These are phyloP conservation scores for Amblyopsis rosae DNA, from an alignment of 2,113 vertebrate genomes.

Conservation along the genomic window DNA sequence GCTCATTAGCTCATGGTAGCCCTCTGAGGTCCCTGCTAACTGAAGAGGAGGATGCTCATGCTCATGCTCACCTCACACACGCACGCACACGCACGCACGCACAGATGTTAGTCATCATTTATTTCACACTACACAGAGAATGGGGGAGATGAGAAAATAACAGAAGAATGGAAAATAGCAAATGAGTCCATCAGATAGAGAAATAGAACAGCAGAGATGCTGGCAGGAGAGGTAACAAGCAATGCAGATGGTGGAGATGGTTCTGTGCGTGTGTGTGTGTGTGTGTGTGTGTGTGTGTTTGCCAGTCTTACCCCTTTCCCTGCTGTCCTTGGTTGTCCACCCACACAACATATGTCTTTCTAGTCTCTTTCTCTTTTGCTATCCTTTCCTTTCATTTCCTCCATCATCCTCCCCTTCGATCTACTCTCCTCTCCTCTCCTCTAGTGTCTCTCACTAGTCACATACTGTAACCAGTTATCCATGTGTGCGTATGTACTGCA, in stretches of 20 bases:
- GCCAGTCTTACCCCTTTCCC: conserved; percentile 53
- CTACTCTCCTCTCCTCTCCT: conserved; percentile 9
- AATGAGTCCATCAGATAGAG: background rate
- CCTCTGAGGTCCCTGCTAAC: conserved; percentile 62
- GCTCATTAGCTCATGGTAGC: conserved; percentile 70
- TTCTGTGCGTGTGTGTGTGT: conserved; percentile 32
- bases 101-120: conserved; percentile 9
- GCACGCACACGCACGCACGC: background rate
- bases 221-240: conserved; percentile 48
- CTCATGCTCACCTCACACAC: conserved; percentile 22
- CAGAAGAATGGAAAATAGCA: background rate
- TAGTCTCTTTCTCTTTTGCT: conserved; percentile 54
- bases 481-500: conserved; percentile 11
- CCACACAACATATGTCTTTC: conserved; percentile 74
- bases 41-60: conserved; percentile 27
- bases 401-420: conserved; percentile 6
- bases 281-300: conserved; percentile 42
- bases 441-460: conserved; percentile 13
- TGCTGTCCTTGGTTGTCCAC: conserved; percentile 60
- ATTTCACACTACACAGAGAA: conserved; percentile 1
- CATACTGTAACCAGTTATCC: background rate
- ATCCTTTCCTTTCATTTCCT: conserved; percentile 8
- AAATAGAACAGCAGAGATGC: conserved; percentile 17
- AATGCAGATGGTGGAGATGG: conserved; percentile 65
- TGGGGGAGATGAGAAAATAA: background rate